Percentiles rank a stretch among this genome's conserved stretches.
phyloP scores from a whole-genome alignment of 2,888 invertebrate genomes.

The Spicauda simplicius region DNA sequence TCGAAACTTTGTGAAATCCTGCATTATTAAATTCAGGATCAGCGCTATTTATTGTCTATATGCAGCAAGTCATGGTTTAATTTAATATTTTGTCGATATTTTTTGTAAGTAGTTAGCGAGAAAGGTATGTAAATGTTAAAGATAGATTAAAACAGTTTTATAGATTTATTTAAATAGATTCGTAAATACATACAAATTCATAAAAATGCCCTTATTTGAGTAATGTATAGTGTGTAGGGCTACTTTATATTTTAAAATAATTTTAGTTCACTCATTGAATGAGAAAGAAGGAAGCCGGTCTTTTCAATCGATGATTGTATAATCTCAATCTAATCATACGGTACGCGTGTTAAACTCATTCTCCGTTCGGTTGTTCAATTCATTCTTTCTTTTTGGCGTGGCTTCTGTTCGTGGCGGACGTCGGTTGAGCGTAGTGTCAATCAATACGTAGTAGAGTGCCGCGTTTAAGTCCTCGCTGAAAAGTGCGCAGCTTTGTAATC shows the following conservation, averaged over 20 bases:
- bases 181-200: no score
- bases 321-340: neutral
- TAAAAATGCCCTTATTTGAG: no score
- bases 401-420: constrained; percentile 58
- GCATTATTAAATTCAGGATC: no score
- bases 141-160: no score
- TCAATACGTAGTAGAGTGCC: constrained; percentile 2
- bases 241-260: neutral
- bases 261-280: neutral
- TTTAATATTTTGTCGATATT: no score
- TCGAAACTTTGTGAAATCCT: no score
- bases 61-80: no score
- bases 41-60: no score
- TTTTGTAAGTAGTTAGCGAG: no score
- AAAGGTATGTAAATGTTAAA: no score
- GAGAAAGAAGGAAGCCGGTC: neutral
- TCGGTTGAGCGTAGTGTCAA: constrained; percentile 28
- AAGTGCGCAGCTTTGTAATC: constrained; percentile 26
- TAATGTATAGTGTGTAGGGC: no score
- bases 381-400: constrained; percentile 74
- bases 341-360: neutral
- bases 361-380: neutral
- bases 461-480: constrained; percentile 33
- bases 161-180: no score
- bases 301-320: neutral